Evolutionary conservation across 2,797 vertebrate species (phyloP), one percentile per base, ranked within the genome.

Genomic region (Falco novaeseelandiae): DNA sequence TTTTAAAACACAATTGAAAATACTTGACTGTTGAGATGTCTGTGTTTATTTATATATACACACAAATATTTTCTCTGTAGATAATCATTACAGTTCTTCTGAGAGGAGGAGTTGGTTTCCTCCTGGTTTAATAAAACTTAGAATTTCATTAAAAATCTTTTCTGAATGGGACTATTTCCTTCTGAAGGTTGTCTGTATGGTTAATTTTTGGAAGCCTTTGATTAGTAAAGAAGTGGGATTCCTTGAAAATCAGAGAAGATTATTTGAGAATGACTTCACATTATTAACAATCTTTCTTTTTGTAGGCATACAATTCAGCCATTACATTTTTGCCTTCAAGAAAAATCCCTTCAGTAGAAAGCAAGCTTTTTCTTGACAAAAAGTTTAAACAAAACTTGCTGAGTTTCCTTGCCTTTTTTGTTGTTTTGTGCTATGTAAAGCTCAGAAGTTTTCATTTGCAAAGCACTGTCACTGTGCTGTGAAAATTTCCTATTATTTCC

Each of bases 71-170:
- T 97, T 70, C 69, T 91, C 55, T 57, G 32, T 40, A 88, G 86
- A 81, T 95, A 91, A 90, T 82, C 85, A 94, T 93, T 96, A 89
- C 76, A 59, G 16, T 94, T 95, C 73, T 95, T 94, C 89, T 97
- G 94, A 90, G 49, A 70, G 46, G 5, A 82, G 40, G 12, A 79
- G 2, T 5, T 81, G 8, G 6, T 67, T 97, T 97, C 54, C 51
- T 95, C 46, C 30, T 94, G 69, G 66, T 90, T 95, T 95, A 93
- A 87, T 87, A 92, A 44, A 36, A 82, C 48, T 92, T 88, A 76
- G 48, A 63, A 97, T 92, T 96, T 93, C 40, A 86, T 85, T 62
- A 62, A 46, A 71, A 93, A 57, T 80, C 87, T 93, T 71, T 90
- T 51, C 54, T 87, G 49, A 55, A 11, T 95, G 48, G 74, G 70